Conservation (phyloP, 2,113 vertebrate genomes). For the Macrotus californicus region DNA sequence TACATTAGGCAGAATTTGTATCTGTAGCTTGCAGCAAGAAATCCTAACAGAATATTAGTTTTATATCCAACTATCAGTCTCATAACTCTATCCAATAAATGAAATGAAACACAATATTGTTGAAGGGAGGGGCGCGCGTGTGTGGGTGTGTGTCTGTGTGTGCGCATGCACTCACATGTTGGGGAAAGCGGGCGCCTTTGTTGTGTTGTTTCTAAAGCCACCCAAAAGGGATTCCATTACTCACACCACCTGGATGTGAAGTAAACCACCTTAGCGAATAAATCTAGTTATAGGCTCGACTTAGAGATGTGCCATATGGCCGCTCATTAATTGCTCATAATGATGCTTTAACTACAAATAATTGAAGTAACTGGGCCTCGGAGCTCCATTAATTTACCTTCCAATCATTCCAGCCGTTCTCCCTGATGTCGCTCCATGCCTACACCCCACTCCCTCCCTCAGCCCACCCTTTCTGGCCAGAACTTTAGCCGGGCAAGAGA, state of each 20-base stretch:
- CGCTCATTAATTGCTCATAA: constrained; percentile 57
- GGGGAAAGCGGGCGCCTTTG: not conserved
- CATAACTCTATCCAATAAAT: not conserved
- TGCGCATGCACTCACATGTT: not conserved
- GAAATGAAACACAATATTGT: not conserved
- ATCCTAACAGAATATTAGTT: not conserved
- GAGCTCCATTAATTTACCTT: constrained; percentile 11
- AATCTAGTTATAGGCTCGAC: not conserved
- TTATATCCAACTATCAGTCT: not conserved
- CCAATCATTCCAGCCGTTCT: not conserved
- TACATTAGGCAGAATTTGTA: not conserved
- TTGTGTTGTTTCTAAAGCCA: not conserved
- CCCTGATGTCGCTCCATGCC: not conserved
- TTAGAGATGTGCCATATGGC: constrained; percentile 46
- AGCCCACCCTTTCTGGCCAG: not conserved
- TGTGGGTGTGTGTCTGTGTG: not conserved
- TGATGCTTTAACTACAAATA: constrained; percentile 54
- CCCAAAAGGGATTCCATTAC: not conserved
- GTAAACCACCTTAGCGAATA: not conserved
- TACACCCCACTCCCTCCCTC: not conserved
- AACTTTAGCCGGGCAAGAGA: not conserved
- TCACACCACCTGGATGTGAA: not conserved
- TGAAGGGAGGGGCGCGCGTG: not conserved
- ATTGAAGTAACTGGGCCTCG: constrained; percentile 1
- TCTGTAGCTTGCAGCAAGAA: not conserved